A percentile compares a stretch with the other conserved stretches of the same genome.
These are phyloP conservation scores for Neodiprion lecontei DNA, from an alignment of 1,140 invertebrate species.

Conservation along the genomic window DNA sequence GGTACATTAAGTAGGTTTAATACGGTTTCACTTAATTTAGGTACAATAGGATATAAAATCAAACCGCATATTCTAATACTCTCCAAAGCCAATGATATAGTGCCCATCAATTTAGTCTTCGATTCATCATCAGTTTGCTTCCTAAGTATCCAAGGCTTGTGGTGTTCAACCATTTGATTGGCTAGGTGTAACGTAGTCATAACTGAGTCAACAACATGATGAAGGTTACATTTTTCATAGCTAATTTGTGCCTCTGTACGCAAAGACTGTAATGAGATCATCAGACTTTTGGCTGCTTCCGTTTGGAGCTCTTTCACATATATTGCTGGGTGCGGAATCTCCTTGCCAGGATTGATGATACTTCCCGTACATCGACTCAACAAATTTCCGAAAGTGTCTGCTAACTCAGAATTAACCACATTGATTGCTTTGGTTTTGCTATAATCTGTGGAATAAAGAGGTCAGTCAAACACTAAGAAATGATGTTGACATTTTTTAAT, in stretches of 20 bases:
- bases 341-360: slow-evolving; percentile 78
- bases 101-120: slow-evolving; percentile 69
- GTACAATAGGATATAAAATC: slow-evolving; percentile 85
- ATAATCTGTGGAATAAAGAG: slow-evolving; percentile 74
- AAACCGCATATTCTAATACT: slow-evolving; percentile 79
- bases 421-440: slow-evolving; percentile 78
- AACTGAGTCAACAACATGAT: slow-evolving; percentile 81
- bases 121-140: slow-evolving; percentile 61
- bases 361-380: slow-evolving; percentile 79
- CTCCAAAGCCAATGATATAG: slow-evolving; percentile 87
- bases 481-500: too few species aligned
- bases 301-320: slow-evolving; percentile 65
- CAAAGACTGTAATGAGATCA: slow-evolving; percentile 61
- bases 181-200: slow-evolving; percentile 76
- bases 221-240: slow-evolving; percentile 83
- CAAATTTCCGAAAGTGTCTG: slow-evolving; percentile 92
- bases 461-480: slow-evolving; percentile 9
- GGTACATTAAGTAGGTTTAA: slow-evolving; percentile 72
- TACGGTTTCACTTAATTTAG: slow-evolving; percentile 70
- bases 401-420: slow-evolving; percentile 89
- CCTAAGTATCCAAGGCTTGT: slow-evolving; percentile 88
- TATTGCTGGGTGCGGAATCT: slow-evolving; percentile 69
- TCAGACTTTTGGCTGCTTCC: slow-evolving; percentile 63
- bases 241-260: slow-evolving; percentile 67
- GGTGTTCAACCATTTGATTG: slow-evolving; percentile 86